Conservation (phyloP, 2,888 invertebrate genomes). For the Axea sp. region DNA sequence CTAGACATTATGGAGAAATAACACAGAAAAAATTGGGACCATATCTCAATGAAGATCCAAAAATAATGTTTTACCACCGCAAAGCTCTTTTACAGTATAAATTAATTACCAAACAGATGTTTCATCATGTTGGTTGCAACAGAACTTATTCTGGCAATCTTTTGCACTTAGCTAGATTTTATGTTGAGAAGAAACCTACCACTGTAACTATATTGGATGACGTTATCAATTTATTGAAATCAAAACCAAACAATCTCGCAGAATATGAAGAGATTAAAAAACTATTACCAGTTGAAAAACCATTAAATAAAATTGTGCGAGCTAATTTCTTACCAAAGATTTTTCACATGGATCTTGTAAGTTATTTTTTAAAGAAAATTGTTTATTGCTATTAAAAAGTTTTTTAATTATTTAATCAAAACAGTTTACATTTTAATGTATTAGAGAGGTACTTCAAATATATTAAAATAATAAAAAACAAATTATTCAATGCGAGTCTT, state of each 20-base stretch:
- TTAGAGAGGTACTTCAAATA: no score
- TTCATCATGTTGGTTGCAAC: constrained; percentile 80
- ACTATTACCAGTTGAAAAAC: constrained; percentile 78
- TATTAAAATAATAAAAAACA: no score
- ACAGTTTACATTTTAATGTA: no score
- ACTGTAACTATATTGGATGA: constrained; percentile 81
- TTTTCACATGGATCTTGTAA: constrained; percentile 81
- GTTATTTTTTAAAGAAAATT: no score
- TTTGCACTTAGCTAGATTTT: constrained; percentile 84
- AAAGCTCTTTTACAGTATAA: constrained; percentile 82
- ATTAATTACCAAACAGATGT: constrained; percentile 83
- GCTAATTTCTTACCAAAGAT: constrained; percentile 80
- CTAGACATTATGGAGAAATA: constrained; percentile 85
- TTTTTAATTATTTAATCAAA: no score
- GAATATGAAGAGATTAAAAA: constrained; percentile 80
- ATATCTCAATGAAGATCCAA: constrained; percentile 83
- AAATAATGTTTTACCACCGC: constrained; percentile 83
- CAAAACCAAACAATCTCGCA: constrained; percentile 81
- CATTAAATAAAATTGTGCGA: constrained; percentile 81
- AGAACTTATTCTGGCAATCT: constrained; percentile 80
- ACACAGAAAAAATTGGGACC: constrained; percentile 81
- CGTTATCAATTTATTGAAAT: constrained; percentile 81
- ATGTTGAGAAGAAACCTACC: constrained; percentile 81
- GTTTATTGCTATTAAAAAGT: no score
- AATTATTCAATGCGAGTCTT: no score